Conservation (phyloP, 2,113 vertebrate genomes). For the Theristicus caerulescens region DNA sequence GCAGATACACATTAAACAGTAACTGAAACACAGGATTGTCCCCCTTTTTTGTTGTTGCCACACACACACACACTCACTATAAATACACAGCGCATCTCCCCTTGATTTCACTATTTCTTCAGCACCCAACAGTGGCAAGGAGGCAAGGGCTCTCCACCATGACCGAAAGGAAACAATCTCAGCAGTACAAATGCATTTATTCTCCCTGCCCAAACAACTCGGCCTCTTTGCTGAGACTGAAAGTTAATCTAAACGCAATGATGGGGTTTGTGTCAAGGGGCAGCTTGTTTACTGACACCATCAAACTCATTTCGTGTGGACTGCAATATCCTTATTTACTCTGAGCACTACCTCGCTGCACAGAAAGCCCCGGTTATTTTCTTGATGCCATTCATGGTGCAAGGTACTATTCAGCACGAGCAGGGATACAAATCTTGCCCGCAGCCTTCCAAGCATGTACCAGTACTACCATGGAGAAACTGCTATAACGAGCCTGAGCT, state of each 20-base stretch:
- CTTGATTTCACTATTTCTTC: neutral
- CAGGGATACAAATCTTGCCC: neutral
- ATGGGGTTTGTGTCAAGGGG: neutral
- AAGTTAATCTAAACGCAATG: neutral
- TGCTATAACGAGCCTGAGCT: neutral
- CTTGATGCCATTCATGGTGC: neutral
- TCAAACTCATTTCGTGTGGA: neutral
- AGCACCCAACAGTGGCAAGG: neutral
- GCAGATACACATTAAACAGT: neutral
- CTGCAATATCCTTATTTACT: neutral
- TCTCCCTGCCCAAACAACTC: neutral
- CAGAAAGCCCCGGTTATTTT: neutral
- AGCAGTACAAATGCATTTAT: neutral
- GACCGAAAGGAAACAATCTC: neutral
- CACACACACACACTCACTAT: too few relatives aligned
- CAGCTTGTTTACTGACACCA: neutral
- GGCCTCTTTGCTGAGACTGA: neutral
- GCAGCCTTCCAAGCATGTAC: neutral
- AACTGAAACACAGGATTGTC: neutral
- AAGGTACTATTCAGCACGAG: neutral
- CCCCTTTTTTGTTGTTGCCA: neutral
- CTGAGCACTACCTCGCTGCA: neutral
- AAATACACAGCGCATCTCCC: neutral
- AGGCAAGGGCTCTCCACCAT: neutral
- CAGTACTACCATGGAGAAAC: neutral